Evolutionary conservation across 2,113 vertebrate genomes (phyloP).

Genomic region (Tinamus guttatus): DNA sequence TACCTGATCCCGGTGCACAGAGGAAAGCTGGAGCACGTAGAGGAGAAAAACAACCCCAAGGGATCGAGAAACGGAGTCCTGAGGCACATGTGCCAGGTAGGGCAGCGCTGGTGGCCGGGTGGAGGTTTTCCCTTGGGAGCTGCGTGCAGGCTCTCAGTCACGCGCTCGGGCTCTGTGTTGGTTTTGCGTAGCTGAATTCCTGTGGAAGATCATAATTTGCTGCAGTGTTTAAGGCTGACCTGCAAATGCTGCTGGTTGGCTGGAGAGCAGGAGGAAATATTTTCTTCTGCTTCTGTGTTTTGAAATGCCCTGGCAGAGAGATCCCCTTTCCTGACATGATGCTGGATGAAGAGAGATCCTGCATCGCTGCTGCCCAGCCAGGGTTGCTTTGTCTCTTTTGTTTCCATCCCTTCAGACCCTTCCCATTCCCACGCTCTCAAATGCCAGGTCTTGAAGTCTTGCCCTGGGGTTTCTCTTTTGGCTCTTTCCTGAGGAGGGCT

Average conservation of each 20-base stretch:
- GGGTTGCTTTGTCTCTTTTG: conserved; percentile 47
- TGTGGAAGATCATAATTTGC: background rate
- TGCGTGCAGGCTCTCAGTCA: background rate
- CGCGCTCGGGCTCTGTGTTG: background rate
- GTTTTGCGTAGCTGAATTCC: background rate
- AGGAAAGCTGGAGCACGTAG: rapidly evolving
- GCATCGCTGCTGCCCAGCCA: conserved; percentile 13
- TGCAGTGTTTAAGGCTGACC: conserved; percentile 5
- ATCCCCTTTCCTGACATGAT: conserved; percentile 19
- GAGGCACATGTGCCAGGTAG: rapidly evolving
- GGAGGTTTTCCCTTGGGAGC: background rate
- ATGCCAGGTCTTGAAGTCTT: conserved; percentile 41
- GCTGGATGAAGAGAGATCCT: conserved; percentile 30
- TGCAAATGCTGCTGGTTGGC: conserved; percentile 43
- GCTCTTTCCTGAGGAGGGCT: background rate
- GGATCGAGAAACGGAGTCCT: background rate
- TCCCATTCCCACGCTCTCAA: conserved; percentile 58
- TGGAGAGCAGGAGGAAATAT: conserved; percentile 6
- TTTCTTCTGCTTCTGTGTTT: conserved; percentile 39
- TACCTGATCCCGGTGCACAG: background rate
- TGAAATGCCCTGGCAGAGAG: conserved; percentile 32
- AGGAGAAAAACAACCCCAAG: background rate
- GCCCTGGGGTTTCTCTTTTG: conserved; percentile 30
- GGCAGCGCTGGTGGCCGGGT: no score
- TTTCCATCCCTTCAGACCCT: conserved; percentile 24